Evolutionary conservation across 2,888 invertebrate species (phyloP).

Genomic region (Anaspis maculata): DNA sequence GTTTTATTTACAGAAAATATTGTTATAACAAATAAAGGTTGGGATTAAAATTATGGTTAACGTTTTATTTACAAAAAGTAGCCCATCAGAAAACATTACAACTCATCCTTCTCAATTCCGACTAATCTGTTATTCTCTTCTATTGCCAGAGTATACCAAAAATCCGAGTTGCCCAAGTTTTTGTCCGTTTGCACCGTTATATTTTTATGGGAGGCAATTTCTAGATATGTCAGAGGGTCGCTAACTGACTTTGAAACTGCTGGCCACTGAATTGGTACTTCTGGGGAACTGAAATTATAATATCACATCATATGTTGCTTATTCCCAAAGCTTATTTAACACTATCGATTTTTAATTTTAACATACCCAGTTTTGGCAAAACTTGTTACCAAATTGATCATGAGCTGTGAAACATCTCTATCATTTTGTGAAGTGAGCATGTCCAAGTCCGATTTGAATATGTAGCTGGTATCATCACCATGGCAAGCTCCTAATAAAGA

Average conservation of each 20-base stretch:
- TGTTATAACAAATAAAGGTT: too few relatives aligned
- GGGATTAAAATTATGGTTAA: too few relatives aligned
- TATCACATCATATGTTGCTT: background rate
- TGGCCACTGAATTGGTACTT: too few relatives aligned
- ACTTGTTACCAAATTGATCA: background rate
- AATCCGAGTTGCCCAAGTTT: background rate
- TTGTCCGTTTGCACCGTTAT: background rate
- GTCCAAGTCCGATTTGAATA: background rate
- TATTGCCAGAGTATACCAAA: background rate
- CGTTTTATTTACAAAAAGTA: too few relatives aligned
- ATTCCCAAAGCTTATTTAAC: background rate
- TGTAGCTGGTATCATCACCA: background rate
- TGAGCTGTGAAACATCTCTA: background rate
- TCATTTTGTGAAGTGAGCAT: background rate
- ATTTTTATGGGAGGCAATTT: background rate
- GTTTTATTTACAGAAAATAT: too few relatives aligned
- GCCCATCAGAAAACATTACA: too few relatives aligned
- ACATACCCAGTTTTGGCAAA: constrained; percentile 1
- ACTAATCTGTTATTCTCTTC: background rate
- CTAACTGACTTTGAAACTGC: background rate
- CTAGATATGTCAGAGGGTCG: background rate
- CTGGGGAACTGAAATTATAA: too few relatives aligned
- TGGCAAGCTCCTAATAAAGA: background rate
- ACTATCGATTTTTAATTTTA: background rate
- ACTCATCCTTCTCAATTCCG: constrained; percentile 9